Evolutionary conservation across 2,113 vertebrate genomes (phyloP), one percentile per base, ranked within the genome.

Genomic region (Macrotus californicus): DNA sequence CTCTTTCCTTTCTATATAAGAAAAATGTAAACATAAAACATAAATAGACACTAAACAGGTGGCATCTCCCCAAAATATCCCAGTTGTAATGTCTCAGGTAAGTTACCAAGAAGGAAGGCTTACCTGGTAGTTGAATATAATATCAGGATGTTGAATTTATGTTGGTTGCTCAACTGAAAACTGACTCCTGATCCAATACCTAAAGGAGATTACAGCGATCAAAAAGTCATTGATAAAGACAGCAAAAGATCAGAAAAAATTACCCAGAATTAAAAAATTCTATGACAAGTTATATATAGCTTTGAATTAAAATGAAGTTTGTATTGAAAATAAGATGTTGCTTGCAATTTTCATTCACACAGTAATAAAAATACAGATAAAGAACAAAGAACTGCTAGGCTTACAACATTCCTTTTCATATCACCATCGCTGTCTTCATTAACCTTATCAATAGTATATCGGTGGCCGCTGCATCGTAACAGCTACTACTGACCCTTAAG

Each of bases 171-270:
- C 82, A 98, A 98, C 86, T 98, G 97, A 98, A 99, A 99, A 97
- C 95, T 99, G 95, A 99, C 98, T 97, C 99, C 99, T 95, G 99
- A 99, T 96, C 99, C 99, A 96, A 99, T 98, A 96, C 99, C 99
- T 99, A 96, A 24, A 94, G 39, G 21, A 79, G 94, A 92, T 95
- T 87, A 7, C 0, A 95, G 56, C 87, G 29, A 76, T 73, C 50
- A 82, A 91, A 95, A 94, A 86, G 3, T 70, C 41, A 72, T 75
- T 64, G 94, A 43, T 46, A 93, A 93, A 92, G 54, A 77, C 3
- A 46, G 6, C 11, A 91, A 64, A 92, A 73, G 7, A 87, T 75
- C 31, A 87, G 7, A 48, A 93, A 94, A 91, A 64, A 95, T 64
- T n/a, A 87, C 13, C 21, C 39, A 83, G 6, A 52, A 52, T 13